Evolutionary conservation across 2,797 vertebrate species (phyloP).

Genomic region (Sebastes glaucus): DNA sequence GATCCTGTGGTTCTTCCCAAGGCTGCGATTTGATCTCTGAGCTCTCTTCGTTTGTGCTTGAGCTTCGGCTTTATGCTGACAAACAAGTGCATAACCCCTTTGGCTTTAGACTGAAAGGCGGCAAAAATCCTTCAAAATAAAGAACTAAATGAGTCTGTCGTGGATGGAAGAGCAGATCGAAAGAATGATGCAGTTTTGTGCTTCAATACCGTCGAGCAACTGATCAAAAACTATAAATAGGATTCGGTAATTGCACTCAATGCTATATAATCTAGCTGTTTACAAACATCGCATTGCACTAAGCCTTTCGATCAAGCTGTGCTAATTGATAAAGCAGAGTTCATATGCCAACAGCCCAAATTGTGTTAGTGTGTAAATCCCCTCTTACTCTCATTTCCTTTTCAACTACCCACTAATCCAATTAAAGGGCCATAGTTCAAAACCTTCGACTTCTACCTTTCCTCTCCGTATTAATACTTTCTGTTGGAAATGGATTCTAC

Average conservation of each 20-base stretch:
- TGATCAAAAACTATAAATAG: neutral
- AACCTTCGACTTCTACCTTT: conserved; percentile 50
- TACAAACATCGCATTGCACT: conserved; percentile 17
- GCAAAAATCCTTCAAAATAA: conserved; percentile 24
- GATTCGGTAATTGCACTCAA: neutral
- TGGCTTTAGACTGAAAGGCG: conserved; percentile 9
- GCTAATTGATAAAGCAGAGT: conserved; percentile 30
- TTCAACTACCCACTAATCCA: conserved; percentile 76
- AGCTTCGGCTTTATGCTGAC: conserved; percentile 60
- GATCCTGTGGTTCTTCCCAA: conserved; percentile 79
- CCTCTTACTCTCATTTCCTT: conserved; percentile 81
- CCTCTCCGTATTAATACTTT: conserved; percentile 24
- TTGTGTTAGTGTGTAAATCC: conserved; percentile 84
- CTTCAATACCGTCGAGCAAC: neutral
- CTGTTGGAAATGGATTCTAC: conserved; percentile 27
- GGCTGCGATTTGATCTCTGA: conserved; percentile 75
- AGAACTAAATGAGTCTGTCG: conserved; percentile 12
- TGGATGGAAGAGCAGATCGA: neutral
- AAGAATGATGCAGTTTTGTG: neutral
- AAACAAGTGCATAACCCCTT: conserved; percentile 57
- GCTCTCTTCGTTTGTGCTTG: conserved; percentile 56
- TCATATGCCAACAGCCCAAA: conserved; percentile 48
- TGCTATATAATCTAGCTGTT: conserved; percentile 7
- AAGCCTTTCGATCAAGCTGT: conserved; percentile 20
- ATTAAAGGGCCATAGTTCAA: conserved; percentile 52